Base-by-base conservation (phyloP, 2,113 vertebrate species). In the Pica pica region DNA sequence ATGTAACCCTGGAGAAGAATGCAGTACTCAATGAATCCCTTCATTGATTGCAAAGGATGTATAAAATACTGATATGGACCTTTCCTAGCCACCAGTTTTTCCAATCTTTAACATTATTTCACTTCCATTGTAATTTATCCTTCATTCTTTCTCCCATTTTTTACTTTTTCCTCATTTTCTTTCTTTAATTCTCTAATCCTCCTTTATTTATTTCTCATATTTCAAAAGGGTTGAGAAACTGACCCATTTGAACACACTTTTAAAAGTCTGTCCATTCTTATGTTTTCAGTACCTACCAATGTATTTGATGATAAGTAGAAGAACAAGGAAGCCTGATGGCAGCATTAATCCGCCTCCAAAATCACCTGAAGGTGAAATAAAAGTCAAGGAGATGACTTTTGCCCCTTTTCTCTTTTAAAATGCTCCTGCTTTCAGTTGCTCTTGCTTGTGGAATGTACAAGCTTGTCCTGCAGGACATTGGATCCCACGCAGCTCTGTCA, bases 381-480 rank as follows among this genome's bases (percentile, higher is more conserved):
- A 87, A 67, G 16, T 53, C 37, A 75, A 64, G 46, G 3, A 80
- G 73, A 6, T 46, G 10, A 55, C 4, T 74, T 87, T 46, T 84
- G 3, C 2, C 3, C 21, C 15, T 69, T 67, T 59, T 71, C 11
- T 79, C 21, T 49, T 75, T 80, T 60, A 37, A 33, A 46, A 7
- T 47, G 9, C 8, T 89, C 16, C n/a, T 79, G 30, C 22, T 88
- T 68, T 56, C 65, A 16, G 11, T 21, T 69, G 18, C 3, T 65
- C 49, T 89, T 87, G 10, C 52, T 53, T 64, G 21, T 44, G 33
- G 27, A 83, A 80, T 11, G 10, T 21, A 60, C 5, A 16, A 69
- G 30, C 2, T 1, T 53, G 33, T 28, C 27, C 39, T 3, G 2
- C 31, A 19, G 35, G 63, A 30, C 1, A 1, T 2, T 60, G 46